A percentile compares a stretch with the other conserved stretches of the same genome.
Evolutionary conservation across 2,113 vertebrate genomes (phyloP).

Genomic region (Muntiacus reevesi): DNA sequence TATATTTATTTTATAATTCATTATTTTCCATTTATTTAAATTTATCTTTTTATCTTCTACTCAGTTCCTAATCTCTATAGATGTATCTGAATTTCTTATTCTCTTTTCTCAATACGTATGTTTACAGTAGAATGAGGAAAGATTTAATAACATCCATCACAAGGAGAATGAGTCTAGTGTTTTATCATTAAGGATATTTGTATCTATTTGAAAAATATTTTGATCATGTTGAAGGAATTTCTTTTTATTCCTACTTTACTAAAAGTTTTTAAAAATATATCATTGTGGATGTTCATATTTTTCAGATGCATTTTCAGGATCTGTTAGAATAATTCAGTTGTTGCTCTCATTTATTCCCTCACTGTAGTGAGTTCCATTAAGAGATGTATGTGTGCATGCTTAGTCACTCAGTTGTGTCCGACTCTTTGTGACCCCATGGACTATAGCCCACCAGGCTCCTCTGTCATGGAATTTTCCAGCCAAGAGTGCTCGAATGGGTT

Average conservation of each 20-base stretch:
- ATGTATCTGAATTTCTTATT: background rate
- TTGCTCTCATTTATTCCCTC: background rate
- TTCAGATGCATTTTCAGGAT: background rate
- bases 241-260: background rate
- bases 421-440: background rate
- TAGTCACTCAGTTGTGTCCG: background rate
- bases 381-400: background rate
- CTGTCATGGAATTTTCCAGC: background rate
- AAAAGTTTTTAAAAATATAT: background rate
- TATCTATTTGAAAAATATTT: background rate
- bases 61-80: slow-evolving; percentile 4
- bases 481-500: background rate
- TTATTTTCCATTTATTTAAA: slow-evolving; percentile 21
- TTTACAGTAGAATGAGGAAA: background rate
- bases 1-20: slow-evolving; percentile 17
- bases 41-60: background rate
- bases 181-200: background rate
- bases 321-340: background rate
- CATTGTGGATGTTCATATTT: background rate
- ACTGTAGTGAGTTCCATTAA: background rate
- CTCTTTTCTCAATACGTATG: background rate
- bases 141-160: background rate
- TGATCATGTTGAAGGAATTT: background rate
- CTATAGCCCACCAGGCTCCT: background rate
- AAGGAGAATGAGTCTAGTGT: background rate